Evolutionary conservation across 2,888 invertebrate species (phyloP).

Genomic region (Hirtodrosophila trivittata): DNA sequence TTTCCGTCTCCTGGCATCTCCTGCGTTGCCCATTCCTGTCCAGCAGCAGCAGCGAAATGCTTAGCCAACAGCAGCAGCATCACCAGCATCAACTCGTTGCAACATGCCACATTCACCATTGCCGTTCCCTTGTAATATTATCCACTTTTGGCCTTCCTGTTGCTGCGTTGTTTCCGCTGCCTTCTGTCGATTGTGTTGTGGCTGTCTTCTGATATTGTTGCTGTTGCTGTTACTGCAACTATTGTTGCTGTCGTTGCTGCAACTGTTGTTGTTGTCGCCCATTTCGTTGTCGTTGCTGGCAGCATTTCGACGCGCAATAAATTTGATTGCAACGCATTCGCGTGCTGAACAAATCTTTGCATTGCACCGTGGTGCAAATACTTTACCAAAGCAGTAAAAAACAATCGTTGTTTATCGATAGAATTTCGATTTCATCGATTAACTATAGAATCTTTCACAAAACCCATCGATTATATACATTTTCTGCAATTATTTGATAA

Average conservation of each 20-base stretch:
- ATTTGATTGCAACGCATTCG: constrained; percentile 69
- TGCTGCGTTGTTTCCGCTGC: constrained; percentile 54
- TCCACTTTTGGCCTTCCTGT: constrained; percentile 69
- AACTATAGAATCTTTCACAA: too few relatives aligned
- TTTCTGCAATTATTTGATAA: too few relatives aligned
- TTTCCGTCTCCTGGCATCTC: constrained; percentile 37
- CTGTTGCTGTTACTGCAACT: constrained; percentile 8
- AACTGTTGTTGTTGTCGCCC: neutral
- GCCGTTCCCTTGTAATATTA: constrained; percentile 61
- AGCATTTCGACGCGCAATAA: constrained; percentile 61
- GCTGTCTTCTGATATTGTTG: constrained; percentile 16
- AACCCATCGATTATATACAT: too few relatives aligned
- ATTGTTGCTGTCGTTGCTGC: constrained; percentile 1
- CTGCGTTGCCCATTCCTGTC: constrained; percentile 6
- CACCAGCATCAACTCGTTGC: constrained; percentile 14
- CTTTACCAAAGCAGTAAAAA: neutral
- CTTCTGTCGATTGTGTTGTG: constrained; percentile 39
- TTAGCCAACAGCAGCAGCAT: constrained; percentile 19
- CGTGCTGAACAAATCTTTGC: constrained; percentile 47
- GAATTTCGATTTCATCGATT: too few relatives aligned
- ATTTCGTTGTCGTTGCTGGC: constrained; percentile 26
- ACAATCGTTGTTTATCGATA: too few relatives aligned
- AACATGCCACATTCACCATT: constrained; percentile 16
- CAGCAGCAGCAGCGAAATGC: constrained; percentile 17
- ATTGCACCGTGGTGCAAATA: constrained; percentile 18